phyloP scores from a whole-genome alignment of 2,797 vertebrate species.

The Enteromius argenteus region DNA sequence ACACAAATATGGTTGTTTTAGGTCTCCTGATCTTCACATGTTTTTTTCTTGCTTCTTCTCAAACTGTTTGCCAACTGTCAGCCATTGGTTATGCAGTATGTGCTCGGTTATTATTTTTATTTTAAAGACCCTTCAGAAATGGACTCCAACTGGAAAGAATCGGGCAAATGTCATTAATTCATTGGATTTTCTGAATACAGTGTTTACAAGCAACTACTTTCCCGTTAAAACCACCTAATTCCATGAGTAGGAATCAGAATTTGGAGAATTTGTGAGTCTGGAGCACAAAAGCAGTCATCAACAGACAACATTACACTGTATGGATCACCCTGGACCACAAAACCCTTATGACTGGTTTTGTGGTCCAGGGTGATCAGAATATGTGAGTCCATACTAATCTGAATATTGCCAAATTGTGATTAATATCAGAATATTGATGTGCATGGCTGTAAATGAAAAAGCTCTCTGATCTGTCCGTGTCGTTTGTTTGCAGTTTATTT shows the following conservation, averaged over 20 bases:
- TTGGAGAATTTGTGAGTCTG: neutral
- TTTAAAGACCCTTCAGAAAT: neutral
- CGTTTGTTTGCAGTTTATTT: neutral
- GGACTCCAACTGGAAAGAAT: neutral
- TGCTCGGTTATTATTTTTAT: neutral
- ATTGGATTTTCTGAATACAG: neutral
- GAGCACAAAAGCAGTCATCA: too few relatives aligned
- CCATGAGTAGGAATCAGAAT: neutral
- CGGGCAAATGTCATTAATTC: too few relatives aligned
- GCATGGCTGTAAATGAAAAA: neutral
- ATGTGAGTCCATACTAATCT: neutral
- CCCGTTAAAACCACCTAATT: neutral
- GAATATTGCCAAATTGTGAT: neutral
- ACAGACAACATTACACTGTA: too few relatives aligned
- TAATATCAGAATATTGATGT: neutral
- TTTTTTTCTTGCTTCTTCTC: neutral
- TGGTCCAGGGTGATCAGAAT: neutral
- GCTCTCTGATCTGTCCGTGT: neutral
- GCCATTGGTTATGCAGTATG: neutral
- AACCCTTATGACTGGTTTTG: too few relatives aligned
- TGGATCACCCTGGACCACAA: too few relatives aligned
- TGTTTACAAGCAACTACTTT: neutral
- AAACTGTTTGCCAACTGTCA: neutral
- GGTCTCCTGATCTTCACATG: neutral
- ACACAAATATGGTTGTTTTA: neutral